phyloP scores from a whole-genome alignment of 1,140 invertebrate species.

The Panonychus citri region DNA sequence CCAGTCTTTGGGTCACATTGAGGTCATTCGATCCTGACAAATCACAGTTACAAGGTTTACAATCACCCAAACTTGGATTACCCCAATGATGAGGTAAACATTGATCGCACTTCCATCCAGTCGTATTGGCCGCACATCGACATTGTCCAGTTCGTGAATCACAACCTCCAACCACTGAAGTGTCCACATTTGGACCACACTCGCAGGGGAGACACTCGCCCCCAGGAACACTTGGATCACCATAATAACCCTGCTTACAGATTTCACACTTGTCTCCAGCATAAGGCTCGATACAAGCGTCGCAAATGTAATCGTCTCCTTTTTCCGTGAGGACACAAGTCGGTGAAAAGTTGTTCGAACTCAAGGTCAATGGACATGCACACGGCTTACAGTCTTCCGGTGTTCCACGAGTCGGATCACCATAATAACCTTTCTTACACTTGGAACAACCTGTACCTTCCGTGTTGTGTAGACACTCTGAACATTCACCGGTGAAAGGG shows the following conservation, averaged over 20 bases:
- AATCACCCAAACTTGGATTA: constrained; percentile 48
- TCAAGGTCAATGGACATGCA: constrained; percentile 50
- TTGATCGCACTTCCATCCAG: constrained; percentile 72
- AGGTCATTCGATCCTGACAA: constrained; percentile 33
- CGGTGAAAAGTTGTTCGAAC: constrained; percentile 64
- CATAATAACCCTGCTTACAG: constrained; percentile 67
- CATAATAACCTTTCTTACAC: constrained; percentile 72
- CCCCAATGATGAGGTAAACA: constrained; percentile 84
- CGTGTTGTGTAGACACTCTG: constrained; percentile 48
- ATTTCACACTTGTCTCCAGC: constrained; percentile 76
- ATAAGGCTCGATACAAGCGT: constrained; percentile 60
- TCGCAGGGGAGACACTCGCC: constrained; percentile 52
- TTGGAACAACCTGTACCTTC: constrained; percentile 49
- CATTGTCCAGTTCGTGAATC: constrained; percentile 44
- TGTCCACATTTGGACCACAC: constrained; percentile 41
- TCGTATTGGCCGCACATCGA: constrained; percentile 55
- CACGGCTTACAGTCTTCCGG: constrained; percentile 56
- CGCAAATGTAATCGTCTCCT: background rate
- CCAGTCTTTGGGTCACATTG: constrained; percentile 60
- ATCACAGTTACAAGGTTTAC: constrained; percentile 52
- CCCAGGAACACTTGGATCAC: constrained; percentile 44
- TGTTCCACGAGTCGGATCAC: constrained; percentile 49
- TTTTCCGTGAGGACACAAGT: constrained; percentile 33
- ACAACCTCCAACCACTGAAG: constrained; percentile 23
- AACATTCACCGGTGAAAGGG: constrained; percentile 46